Conservation (phyloP, 2,797 vertebrate species). For the Diceros bicornis region DNA sequence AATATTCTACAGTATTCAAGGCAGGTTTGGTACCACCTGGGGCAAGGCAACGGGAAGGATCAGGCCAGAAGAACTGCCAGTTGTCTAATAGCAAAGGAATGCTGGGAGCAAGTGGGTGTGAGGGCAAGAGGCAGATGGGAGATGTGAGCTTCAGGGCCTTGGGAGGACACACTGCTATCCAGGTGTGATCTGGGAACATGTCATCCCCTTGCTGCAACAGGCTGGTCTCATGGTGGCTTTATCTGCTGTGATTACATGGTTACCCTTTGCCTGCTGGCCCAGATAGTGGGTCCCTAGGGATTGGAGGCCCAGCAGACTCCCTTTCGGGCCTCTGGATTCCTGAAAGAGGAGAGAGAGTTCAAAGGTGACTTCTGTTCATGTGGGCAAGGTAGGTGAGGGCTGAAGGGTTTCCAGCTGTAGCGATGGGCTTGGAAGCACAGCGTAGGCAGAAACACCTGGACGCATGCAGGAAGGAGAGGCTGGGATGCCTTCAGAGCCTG, state of each 20-base stretch:
- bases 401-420: not conserved
- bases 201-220: not conserved
- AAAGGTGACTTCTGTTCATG: not conserved
- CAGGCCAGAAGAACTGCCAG: not conserved
- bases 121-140: not conserved
- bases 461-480: not conserved
- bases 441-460: not conserved
- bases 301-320: conserved; percentile 11
- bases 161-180: not conserved
- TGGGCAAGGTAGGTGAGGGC: not conserved
- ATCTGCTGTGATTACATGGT: conserved; percentile 32
- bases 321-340: conserved; percentile 38
- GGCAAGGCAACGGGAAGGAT: not conserved
- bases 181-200: not conserved
- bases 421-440: not conserved
- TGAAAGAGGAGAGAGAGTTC: not conserved
- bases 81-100: conserved; percentile 25
- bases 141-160: not conserved
- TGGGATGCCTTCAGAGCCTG: not conserved
- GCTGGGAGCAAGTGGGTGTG: not conserved
- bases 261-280: conserved; percentile 57
- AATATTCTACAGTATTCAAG: not conserved
- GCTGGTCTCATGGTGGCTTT: not conserved
- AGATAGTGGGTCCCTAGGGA: not conserved
- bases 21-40: not conserved